Conservation (phyloP, 2,113 vertebrate genomes). For the Tyto alba region DNA sequence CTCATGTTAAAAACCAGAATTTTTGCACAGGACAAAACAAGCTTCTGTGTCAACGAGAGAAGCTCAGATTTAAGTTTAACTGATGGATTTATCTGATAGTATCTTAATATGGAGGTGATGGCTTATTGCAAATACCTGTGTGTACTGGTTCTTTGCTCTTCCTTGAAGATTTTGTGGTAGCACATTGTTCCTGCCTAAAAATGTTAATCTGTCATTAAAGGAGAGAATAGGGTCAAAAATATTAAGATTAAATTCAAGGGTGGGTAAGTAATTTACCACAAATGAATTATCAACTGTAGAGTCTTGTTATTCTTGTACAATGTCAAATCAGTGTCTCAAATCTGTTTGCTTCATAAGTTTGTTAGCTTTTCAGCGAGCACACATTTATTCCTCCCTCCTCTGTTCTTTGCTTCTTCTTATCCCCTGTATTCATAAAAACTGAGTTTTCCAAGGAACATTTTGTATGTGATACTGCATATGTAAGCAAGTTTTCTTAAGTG, state of each 20-base stretch:
- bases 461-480: not conserved
- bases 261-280: not conserved
- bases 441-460: not conserved
- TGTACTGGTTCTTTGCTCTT: not conserved
- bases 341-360: not conserved
- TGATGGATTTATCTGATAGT: not conserved
- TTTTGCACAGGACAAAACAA: not conserved
- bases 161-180: not conserved
- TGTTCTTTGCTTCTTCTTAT: not conserved
- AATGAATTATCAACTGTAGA: not conserved
- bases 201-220: not conserved
- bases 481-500: not conserved
- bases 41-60: not conserved
- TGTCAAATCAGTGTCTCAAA: not conserved
- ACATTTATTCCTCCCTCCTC: not conserved
- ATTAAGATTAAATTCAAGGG: not conserved
- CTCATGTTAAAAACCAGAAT: not conserved
- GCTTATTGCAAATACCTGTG: not conserved
- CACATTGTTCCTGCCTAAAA: not conserved
- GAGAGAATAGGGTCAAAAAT: not conserved
- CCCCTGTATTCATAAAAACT: not conserved
- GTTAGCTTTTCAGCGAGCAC: not conserved
- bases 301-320: not conserved
- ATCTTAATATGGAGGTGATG: not conserved
- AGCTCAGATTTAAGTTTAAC: not conserved